phyloP scores from a whole-genome alignment of 1,140 invertebrate genomes.

The Brachystomella parvula region DNA sequence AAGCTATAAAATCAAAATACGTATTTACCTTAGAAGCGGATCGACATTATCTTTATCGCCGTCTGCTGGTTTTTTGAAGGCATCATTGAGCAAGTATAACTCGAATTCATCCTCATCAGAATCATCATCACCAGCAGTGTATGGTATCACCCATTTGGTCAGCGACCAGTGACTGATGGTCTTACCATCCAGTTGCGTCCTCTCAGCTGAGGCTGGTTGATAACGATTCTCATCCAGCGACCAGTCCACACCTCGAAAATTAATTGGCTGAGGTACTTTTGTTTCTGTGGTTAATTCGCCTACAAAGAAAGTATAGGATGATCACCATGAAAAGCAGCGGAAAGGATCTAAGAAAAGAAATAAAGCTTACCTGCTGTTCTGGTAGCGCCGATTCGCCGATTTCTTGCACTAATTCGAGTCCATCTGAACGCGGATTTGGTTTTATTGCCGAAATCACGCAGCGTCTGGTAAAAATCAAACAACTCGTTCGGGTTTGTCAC shows the following conservation, averaged over 20 bases:
- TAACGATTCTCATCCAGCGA: not conserved
- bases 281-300: not conserved
- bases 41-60: not conserved
- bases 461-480: not conserved
- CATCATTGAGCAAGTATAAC: not conserved
- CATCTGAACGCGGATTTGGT: slow-evolving; percentile 1
- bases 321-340: not conserved
- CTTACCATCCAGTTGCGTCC: not conserved
- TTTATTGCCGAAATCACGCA: not conserved
- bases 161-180: not conserved
- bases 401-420: not conserved
- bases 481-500: not conserved
- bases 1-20: not conserved
- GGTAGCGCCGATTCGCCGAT: not conserved
- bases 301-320: too few species aligned
- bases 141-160: not conserved
- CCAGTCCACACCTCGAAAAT: not conserved
- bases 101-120: not conserved
- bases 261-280: not conserved
- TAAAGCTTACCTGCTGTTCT: not conserved
- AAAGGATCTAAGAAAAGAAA: not conserved
- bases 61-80: not conserved
- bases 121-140: not conserved
- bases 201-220: not conserved
- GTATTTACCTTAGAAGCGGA: not conserved